Conservation (phyloP, 1,140 invertebrate species). For the Harpegnathos saltator region DNA sequence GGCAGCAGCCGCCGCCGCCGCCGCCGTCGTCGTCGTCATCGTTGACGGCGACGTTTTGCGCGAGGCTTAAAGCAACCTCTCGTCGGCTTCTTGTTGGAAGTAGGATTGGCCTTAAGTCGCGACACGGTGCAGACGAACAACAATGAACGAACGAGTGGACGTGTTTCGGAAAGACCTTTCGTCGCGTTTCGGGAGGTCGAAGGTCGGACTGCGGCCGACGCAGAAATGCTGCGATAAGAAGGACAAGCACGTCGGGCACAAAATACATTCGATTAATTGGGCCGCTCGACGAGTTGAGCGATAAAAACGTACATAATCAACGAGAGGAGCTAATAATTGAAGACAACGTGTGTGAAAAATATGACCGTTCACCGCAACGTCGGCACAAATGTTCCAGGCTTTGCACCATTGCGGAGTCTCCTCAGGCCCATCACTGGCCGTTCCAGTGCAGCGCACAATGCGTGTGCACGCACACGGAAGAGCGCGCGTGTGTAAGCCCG, state of each 20-base stretch:
- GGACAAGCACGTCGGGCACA: too few relatives aligned
- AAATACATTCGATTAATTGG: too few relatives aligned
- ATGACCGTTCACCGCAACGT: too few relatives aligned
- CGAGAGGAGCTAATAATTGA: too few relatives aligned
- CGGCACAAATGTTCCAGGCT: too few relatives aligned
- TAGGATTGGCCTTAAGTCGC: conserved; percentile 5
- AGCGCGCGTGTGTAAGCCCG: neutral
- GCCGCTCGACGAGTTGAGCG: too few relatives aligned
- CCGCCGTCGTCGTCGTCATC: conserved; percentile 1
- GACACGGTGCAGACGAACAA: neutral
- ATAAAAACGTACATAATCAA: too few relatives aligned
- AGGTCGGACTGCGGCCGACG: too few relatives aligned
- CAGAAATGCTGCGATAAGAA: too few relatives aligned
- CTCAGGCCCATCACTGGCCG: conserved; percentile 2
- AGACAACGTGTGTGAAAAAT: too few relatives aligned
- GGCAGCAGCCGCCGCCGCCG: neutral
- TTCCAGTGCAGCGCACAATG: neutral
- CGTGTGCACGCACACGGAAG: neutral
- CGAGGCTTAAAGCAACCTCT: conserved; percentile 38
- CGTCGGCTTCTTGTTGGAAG: conserved; percentile 11
- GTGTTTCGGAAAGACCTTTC: neutral
- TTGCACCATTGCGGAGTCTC: neutral
- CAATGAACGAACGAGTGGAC: neutral
- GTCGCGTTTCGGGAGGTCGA: neutral
- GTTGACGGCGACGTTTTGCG: conserved; percentile 43